Evolutionary conservation across 1,140 invertebrate genomes (phyloP).

Genomic region (Eurosta solidaginis): DNA sequence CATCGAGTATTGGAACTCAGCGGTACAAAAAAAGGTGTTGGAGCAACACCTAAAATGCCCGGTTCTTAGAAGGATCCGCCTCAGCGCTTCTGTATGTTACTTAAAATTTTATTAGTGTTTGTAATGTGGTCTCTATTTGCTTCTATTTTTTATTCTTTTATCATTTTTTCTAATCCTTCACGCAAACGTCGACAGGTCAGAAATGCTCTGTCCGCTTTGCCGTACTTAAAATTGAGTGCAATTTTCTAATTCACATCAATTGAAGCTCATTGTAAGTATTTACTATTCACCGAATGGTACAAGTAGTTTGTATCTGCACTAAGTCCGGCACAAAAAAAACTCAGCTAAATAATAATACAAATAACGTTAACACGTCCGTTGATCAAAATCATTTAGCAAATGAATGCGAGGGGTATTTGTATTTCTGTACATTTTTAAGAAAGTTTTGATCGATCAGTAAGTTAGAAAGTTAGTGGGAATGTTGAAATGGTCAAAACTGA

Average conservation of each 20-base stretch:
- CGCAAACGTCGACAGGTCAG: background rate
- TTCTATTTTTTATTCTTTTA: too few species aligned
- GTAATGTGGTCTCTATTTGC: too few species aligned
- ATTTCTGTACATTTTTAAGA: background rate
- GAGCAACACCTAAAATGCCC: too few species aligned
- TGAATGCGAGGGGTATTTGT: conserved; percentile 6
- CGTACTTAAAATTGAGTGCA: background rate
- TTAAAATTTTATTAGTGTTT: too few species aligned
- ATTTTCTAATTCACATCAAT: conserved; percentile 20
- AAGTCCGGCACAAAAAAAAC: too few species aligned
- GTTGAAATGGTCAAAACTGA: too few species aligned
- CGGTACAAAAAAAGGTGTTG: too few species aligned
- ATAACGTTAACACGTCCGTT: background rate
- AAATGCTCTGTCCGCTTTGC: background rate
- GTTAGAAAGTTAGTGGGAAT: background rate
- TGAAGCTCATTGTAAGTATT: background rate
- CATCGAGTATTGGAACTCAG: too few species aligned
- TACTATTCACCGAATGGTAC: background rate
- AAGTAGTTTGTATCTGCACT: too few species aligned
- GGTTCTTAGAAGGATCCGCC: too few species aligned
- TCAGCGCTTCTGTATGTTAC: too few species aligned
- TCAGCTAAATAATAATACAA: too few species aligned
- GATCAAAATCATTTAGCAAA: background rate
- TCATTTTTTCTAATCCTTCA: background rate
- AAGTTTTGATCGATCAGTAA: background rate